Evolutionary conservation across 1,140 invertebrate species (phyloP), one percentile per base, ranked within the genome.

Genomic region (Cotesia glomerata): DNA sequence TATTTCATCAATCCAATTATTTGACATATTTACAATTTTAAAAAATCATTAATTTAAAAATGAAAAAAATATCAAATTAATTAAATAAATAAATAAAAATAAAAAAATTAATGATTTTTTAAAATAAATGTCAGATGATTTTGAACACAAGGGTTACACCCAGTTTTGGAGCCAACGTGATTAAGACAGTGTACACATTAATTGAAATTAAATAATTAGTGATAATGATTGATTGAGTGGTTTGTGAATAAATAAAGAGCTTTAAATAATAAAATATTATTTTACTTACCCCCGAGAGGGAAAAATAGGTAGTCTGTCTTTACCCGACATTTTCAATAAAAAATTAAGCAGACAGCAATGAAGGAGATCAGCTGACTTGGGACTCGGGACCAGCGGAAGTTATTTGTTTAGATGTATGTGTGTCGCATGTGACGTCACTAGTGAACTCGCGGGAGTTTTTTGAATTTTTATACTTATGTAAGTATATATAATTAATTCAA

Each of bases 261-360:
- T 45, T 45, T 18, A 69, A 32, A 9, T 54, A 49, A 39, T 65
- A 62, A 54, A 74, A 71, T 72, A 64, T 72, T 67, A 65, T 16
- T n/a, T 76, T 80, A 91, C 94, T 94, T 90, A 98, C 97, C 98
- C 98, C 90, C 97, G 92, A 82, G 97, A 99, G 81, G 98, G 98
- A 89, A 99, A 99, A 90, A 99, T 95, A 71, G 96, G 91, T 82
- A 99, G 91, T 88, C 93, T 95, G 82, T 99, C 98, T 90, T 95
- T 97, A 84, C 93, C 91, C 85, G 96, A 97, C 96, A 98, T 98
- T 88, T 92, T 93, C 78, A 45, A 73, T 36, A 80, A 67, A 75
- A 71, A 77, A 72, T 72, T 49, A 76, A 79, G 76, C 63, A 74
- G 69, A 82, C 81, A 82, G 80, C 78, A 85, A 85, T 80, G 77